Evolutionary conservation across 2,797 vertebrate species (phyloP), one percentile per base, ranked within the genome.

Genomic region (Acanthurus lineatus): DNA sequence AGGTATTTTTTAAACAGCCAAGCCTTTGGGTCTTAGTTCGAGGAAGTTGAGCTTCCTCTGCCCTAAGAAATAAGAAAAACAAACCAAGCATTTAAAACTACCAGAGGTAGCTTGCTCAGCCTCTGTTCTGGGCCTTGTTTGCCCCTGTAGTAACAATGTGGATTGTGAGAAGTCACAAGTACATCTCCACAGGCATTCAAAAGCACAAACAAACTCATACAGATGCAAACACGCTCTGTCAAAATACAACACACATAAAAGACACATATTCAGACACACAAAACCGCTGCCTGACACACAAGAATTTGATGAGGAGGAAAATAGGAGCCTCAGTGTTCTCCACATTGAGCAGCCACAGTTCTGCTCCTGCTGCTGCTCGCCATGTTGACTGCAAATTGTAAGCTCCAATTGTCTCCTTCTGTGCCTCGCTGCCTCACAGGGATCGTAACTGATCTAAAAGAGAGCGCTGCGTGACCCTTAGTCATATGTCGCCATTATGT

Each of bases 101-200:
- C 74, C 51, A 35, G 77, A 69, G 75, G 66, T 72, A 86, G 77
- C 78, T 38, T 38, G 73, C 73, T 80, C 83, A 81, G 83, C 82
- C 88, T 89, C 86, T 91, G 83, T 93, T 93, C 87, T 79, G 85
- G 81, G 86, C 84, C 91, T 91, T 92, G 92, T 88, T 81, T 93
- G 88, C 86, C 85, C 79, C 54, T 86, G 77, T 90, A 83, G 89
- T 93, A 90, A 92, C 89, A 84, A 85, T 91, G 88, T 89, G 69
- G 85, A 93, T 92, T 88, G 85, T 78, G 63, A 88, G 76, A 80
- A 88, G 85, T 84, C 84, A 88, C 87, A 84, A 86, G 84, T 81
- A 85, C 76, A 69, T 88, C 60, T 88, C 83, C 82, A 76, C 81
- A 88, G 83, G 79, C 86, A 77, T 85, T 80, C 74, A 89, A 85